Evolutionary conservation across 2,888 invertebrate genomes (phyloP).

Genomic region (Thereva unica): DNA sequence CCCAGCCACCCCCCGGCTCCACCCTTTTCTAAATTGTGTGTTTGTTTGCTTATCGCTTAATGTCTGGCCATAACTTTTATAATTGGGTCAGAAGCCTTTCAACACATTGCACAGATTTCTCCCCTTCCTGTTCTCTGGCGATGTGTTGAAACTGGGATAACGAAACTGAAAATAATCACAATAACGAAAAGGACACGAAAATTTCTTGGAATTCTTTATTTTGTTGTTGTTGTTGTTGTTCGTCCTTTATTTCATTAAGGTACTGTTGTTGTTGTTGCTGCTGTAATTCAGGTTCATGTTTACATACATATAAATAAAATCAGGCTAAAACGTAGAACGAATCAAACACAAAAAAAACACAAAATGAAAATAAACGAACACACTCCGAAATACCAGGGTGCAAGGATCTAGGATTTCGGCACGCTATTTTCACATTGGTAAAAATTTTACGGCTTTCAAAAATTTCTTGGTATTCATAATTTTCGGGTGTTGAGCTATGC

Average conservation of each 20-base stretch:
- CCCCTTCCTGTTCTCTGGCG: background rate
- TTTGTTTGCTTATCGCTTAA: constrained; percentile 25
- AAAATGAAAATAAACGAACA: background rate
- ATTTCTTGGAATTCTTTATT: too few relatives aligned
- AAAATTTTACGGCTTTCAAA: constrained; percentile 24
- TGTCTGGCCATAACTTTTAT: constrained; percentile 26
- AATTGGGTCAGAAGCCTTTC: constrained; percentile 32
- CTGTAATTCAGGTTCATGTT: too few relatives aligned
- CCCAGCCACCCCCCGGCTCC: too few relatives aligned
- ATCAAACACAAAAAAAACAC: background rate
- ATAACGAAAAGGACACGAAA: too few relatives aligned
- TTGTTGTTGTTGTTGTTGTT: too few relatives aligned
- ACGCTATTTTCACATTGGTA: background rate
- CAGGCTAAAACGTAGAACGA: constrained; percentile 10
- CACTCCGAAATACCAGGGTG: too few relatives aligned
- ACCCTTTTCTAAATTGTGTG: constrained; percentile 2
- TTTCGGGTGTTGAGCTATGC: constrained; percentile 8
- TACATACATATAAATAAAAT: background rate
- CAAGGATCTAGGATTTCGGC: background rate
- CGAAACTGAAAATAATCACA: too few relatives aligned
- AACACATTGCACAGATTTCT: constrained; percentile 28
- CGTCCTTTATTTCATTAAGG: too few relatives aligned
- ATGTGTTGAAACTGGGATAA: too few relatives aligned
- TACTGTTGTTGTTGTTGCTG: too few relatives aligned
- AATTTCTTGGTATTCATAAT: constrained; percentile 17